Conservation (phyloP, 2,888 invertebrate genomes). For the Notodonta ziczac region DNA sequence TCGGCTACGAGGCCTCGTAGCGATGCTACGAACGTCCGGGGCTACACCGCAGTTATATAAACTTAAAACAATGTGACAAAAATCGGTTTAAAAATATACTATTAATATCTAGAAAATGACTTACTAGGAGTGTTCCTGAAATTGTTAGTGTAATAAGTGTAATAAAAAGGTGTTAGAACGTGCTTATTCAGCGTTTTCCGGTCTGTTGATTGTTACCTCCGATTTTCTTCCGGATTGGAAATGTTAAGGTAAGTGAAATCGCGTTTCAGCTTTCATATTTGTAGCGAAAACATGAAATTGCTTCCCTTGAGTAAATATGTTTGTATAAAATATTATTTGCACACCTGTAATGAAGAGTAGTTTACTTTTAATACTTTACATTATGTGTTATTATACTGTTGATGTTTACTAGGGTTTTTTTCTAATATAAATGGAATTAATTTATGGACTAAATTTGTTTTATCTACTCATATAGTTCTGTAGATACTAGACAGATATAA, state of each 20-base stretch:
- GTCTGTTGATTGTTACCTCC: constrained; percentile 16
- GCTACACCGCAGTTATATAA: constrained; percentile 40
- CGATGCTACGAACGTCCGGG: constrained; percentile 46
- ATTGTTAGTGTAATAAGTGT: constrained; percentile 14
- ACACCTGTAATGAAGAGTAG: no score
- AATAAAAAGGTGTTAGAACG: constrained; percentile 20
- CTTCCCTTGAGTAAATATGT: not conserved
- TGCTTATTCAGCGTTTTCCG: constrained; percentile 19
- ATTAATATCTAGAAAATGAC: constrained; percentile 2
- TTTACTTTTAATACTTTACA: no score
- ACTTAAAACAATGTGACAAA: constrained; percentile 38
- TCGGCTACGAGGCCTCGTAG: constrained; percentile 62
- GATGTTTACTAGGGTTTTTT: no score
- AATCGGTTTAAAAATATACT: constrained; percentile 38
- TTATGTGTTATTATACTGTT: no score
- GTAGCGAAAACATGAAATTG: not conserved
- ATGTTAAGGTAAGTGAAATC: constrained; percentile 30
- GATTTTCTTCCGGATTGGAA: constrained; percentile 24
- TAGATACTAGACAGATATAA: no score
- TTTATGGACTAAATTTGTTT: no score
- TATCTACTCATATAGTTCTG: no score
- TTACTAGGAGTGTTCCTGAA: constrained; percentile 15
- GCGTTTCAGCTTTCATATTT: not conserved
- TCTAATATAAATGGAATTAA: no score
- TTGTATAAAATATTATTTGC: no score